Base-by-base conservation (phyloP, 2,113 vertebrate genomes). In the Odobenus rosmarus region DNA sequence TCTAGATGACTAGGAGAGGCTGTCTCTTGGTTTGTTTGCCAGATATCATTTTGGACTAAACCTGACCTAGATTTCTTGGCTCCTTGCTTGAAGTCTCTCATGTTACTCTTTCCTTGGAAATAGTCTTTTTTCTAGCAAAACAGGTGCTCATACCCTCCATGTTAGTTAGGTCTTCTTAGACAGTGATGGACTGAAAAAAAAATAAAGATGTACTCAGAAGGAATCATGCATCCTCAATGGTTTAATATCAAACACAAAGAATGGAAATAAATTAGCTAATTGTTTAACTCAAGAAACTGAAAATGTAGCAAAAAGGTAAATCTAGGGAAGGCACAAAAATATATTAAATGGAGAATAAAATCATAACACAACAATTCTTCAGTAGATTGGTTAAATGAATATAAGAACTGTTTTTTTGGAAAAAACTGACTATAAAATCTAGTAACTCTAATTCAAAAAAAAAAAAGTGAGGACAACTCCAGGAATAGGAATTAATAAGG, bases 401-500 rank as follows among this genome's bases (percentile, higher is more conserved):
- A 4, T 15, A 96, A 85, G 2, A 88, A 42, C 6, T 80, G 8
- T 9, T 93, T 55, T 77, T 79, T 77, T 55, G 76, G 67, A 16
- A 64, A 80, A 55, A 26, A 51, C 39, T 28, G 18, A 69, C 21
- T 57, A 36, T 77, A 95, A 95, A 93, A 83, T 31, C 42, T 74
- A 92, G 23, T 88, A 94, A 80, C 10, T 53, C 3, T 59, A 84
- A 57, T 96, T 13, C 46, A 33, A n/a, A 76, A 88, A 79, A n/a
- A 72, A 26, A 36, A 28, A 76, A 49, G 11, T 59, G 14, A 88
- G 90, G 85, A 80, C 46, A 83, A 88, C 84, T 88, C 23, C 15
- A 88, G 8, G 21, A 95, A 51, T 86, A 83, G 21, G 26, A 93
- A 67, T 82, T 97, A 81, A 91, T 57, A 92, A 94, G 61, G 77